Base-by-base conservation (phyloP, 2,888 invertebrate species). In the Galerucella calmariensis region DNA sequence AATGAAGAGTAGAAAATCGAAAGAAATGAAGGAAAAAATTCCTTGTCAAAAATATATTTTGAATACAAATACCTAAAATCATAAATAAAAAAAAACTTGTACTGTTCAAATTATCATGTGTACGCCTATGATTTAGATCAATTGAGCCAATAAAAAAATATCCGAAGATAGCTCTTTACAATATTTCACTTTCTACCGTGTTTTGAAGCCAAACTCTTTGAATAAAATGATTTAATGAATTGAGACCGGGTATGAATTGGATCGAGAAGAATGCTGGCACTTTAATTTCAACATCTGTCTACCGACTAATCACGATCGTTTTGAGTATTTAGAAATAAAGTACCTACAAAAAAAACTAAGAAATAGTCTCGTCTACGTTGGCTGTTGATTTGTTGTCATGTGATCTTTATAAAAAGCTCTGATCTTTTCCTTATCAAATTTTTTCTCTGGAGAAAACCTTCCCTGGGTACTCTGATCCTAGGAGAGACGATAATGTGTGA, bases 221-320 rank as follows among this genome's bases (percentile, higher is more conserved):
- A 41, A 41, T 44, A n/a, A 41, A 62, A 35, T n/a, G n/a, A 35
- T 62, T n/a, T n/a, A 41, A 41, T 14, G 35, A 35, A 62, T 62
- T 44, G 3, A 41, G 41, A 35, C n/a, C 27, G 27, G 62, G 12
- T 16, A 35, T 35, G 41, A 62, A 62, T 62, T 62, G 35, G 62
- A 62, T 62, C 62, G 41, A 44, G 44, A 1, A 41, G 62, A 41
- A 35, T n/a, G 44, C 44, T 62, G 62, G 62, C 62, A 62, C 62
- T 10, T 35, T 35, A 41, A 41, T 62, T 16, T 35, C 2, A 62
- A 62, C 62, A 62, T 59, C 59, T 62, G 44, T n/a, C 62, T 14
- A 6, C 35, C 35, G 10, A 62, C 62, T n/a, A 62, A 62, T 62
- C 62, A 51, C 51, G 51, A 51, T 51, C n/a, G 51, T 51, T 51